phyloP scores from a whole-genome alignment of 2,888 invertebrate genomes.

The Cosmopolites sordidus region DNA sequence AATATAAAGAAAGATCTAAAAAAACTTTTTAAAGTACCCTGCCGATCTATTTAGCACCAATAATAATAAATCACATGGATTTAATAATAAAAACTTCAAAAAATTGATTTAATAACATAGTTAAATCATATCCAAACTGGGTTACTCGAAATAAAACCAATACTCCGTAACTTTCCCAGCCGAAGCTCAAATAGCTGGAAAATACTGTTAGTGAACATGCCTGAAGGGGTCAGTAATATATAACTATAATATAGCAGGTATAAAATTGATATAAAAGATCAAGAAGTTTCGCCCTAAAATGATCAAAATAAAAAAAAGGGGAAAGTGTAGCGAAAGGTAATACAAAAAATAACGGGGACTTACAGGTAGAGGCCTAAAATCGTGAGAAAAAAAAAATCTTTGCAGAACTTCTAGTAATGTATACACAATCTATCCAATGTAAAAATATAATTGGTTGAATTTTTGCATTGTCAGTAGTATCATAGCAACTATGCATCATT shows the following conservation, averaged over 20 bases:
- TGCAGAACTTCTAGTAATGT: no score
- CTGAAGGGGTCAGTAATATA: conserved; percentile 15
- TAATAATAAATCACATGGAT: no score
- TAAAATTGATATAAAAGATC: conserved; percentile 21
- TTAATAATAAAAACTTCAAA: no score
- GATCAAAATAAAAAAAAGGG: conserved; percentile 16
- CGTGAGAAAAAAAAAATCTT: conserved; percentile 1
- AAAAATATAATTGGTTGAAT: no score
- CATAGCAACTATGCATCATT: no score
- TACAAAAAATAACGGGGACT: not conserved
- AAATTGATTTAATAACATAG: no score
- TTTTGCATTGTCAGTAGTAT: no score
- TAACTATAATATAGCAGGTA: conserved; percentile 21
- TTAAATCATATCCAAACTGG: no score
- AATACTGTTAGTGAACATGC: conserved; percentile 46
- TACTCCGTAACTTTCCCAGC: conserved; percentile 15
- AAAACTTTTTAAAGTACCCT: no score
- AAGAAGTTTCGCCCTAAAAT: conserved; percentile 17
- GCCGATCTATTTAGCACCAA: no score
- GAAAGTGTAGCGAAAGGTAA: not conserved
- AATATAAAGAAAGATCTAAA: no score
- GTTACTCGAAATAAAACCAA: conserved; percentile 1
- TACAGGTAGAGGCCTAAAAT: not conserved
- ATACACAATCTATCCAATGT: no score
- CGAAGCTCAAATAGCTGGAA: conserved; percentile 41